Evolutionary conservation across 2,113 vertebrate species (phyloP).

Genomic region (Scatophagus argus): DNA sequence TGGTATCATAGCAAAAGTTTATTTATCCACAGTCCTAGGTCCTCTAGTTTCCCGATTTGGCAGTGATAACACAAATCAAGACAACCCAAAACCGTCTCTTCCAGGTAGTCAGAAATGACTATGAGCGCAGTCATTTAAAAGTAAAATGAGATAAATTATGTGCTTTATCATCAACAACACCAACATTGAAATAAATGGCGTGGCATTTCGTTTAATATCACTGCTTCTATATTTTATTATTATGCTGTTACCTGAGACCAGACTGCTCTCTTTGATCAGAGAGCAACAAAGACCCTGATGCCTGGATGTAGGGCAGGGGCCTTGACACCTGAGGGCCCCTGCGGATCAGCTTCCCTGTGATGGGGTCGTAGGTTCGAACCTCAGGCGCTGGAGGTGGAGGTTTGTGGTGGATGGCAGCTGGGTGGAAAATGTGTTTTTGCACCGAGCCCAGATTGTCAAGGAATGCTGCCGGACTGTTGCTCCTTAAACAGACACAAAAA

Average conservation of each 20-base stretch:
- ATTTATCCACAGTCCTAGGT: no score
- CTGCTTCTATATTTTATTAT: neutral
- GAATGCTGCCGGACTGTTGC: slow-evolving; percentile 89
- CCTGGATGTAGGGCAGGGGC: slow-evolving; percentile 82
- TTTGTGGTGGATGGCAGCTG: slow-evolving; percentile 87
- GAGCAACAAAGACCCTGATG: slow-evolving; percentile 80
- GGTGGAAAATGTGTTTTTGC: slow-evolving; percentile 86
- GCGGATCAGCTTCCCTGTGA: slow-evolving; percentile 95
- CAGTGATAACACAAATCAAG: no score
- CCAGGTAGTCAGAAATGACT: no score
- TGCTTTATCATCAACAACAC: no score
- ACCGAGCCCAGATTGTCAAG: slow-evolving; percentile 83
- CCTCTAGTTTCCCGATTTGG: no score
- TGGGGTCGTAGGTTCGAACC: slow-evolving; percentile 90
- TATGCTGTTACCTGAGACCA: slow-evolving; percentile 87
- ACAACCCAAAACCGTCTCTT: no score
- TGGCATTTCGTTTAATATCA: neutral
- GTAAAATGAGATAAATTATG: no score
- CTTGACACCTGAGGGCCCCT: slow-evolving; percentile 78
- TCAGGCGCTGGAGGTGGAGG: slow-evolving; percentile 80
- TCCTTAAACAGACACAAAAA: slow-evolving; percentile 78
- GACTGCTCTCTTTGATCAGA: slow-evolving; percentile 86
- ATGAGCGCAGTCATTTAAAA: no score
- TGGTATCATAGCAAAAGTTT: no score
- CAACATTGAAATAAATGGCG: no score